Percentiles rank a stretch among this genome's conserved stretches.
phyloP scores from a whole-genome alignment of 1,140 invertebrate genomes.

The Archivesica marissinica region DNA sequence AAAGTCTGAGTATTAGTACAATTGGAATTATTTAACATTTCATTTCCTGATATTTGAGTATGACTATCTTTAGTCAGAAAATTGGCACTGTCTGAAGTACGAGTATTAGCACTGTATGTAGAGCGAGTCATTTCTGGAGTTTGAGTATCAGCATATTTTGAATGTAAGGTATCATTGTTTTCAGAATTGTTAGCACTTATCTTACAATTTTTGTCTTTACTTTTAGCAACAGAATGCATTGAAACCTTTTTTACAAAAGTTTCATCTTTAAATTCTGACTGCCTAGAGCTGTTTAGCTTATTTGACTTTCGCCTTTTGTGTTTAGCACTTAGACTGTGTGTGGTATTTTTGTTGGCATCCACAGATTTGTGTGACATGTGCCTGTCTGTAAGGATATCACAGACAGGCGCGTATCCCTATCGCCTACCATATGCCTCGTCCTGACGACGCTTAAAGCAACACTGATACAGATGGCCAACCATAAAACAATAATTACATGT shows the following conservation, averaged over 20 bases:
- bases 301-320: neutral
- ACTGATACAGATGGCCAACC: neutral
- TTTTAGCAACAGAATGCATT: neutral
- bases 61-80: neutral
- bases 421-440: neutral
- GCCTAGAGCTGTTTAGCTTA: neutral
- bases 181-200: too few species aligned
- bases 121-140: too few species aligned
- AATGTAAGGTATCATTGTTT: neutral
- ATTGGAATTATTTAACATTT: neutral
- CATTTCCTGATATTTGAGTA: neutral
- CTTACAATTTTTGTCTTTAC: too few species aligned
- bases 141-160: neutral
- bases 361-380: slow-evolving; percentile 35
- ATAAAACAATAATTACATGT: neutral
- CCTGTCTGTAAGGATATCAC: neutral
- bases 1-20: too few species aligned
- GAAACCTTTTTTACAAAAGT: neutral
- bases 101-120: too few species aligned
- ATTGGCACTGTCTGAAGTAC: too few species aligned
- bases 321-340: neutral
- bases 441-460: neutral
- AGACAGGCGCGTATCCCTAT: slow-evolving; percentile 64
- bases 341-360: neutral
- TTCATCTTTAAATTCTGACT: neutral